These are phyloP conservation scores for Drosophila kanapiae DNA, from an alignment of 1,140 invertebrate species.

Conservation along the genomic window DNA sequence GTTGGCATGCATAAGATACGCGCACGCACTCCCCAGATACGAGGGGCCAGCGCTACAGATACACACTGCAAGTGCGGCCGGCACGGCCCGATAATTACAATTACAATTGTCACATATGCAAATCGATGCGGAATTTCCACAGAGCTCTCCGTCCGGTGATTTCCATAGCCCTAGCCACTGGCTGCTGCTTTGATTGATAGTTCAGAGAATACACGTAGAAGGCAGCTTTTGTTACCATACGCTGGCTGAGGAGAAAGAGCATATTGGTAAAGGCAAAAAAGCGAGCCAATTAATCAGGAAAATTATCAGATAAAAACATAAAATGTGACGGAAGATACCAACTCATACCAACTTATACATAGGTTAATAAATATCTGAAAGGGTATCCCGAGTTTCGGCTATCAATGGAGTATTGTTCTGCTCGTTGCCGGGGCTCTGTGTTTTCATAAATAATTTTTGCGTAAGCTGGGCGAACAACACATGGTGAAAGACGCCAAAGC, in stretches of 20 bases:
- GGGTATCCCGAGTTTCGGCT: conserved; percentile 18
- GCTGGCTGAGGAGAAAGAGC: background rate
- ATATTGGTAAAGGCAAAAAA: background rate
- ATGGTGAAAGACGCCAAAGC: conserved; percentile 63
- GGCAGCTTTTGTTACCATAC: conserved; percentile 29
- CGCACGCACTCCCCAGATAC: conserved; percentile 24
- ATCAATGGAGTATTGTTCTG: conserved; percentile 8
- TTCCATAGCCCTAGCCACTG: conserved; percentile 47
- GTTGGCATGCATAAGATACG: conserved; percentile 56
- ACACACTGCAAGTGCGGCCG: conserved; percentile 36
- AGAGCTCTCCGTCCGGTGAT: conserved; percentile 48
- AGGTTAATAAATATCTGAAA: background rate
- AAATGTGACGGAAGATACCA: too few relatives aligned
- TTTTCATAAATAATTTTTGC: conserved; percentile 83
- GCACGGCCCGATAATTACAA: conserved; percentile 39
- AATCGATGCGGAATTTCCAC: conserved; percentile 74
- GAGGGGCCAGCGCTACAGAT: background rate
- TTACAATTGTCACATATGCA: conserved; percentile 70
- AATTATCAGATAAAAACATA: background rate
- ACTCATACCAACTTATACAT: background rate
- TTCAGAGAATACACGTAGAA: conserved; percentile 53
- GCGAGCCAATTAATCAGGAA: background rate
- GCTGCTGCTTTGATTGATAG: conserved; percentile 54
- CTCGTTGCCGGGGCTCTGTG: conserved; percentile 46
- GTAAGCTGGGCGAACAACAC: conserved; percentile 71